Percentiles rank a stretch among this genome's conserved stretches.
Evolutionary conservation across 2,797 vertebrate species (phyloP).

Genomic region (Sebastiscus tertius): DNA sequence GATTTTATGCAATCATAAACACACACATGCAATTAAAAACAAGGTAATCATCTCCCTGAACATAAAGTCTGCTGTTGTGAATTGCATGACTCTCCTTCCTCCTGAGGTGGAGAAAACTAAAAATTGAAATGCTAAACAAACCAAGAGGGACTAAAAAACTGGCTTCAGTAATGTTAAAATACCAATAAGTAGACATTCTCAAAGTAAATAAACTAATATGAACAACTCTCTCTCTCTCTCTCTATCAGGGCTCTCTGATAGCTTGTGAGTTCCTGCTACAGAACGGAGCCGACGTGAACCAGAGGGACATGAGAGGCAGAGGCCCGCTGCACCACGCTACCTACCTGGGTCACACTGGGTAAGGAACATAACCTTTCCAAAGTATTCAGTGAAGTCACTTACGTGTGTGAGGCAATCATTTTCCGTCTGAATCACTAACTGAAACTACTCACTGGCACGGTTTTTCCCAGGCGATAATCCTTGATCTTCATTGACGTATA

Average conservation of each 20-base stretch:
- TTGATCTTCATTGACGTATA: not conserved
- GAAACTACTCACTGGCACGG: not conserved
- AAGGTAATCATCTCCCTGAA: not conserved
- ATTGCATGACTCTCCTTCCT: not conserved
- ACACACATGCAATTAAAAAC: not conserved
- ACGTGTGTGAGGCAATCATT: not conserved
- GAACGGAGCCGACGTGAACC: constrained; percentile 96
- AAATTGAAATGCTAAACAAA: too few relatives aligned
- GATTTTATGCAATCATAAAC: not conserved
- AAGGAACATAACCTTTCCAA: constrained; percentile 34
- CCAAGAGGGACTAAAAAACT: too few relatives aligned
- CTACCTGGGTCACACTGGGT: constrained; percentile 93
- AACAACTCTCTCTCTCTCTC: not conserved
- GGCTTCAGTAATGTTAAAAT: not conserved
- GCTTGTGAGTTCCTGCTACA: constrained; percentile 97
- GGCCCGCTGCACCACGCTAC: constrained; percentile 96
- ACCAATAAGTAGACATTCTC: not conserved
- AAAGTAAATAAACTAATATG: not conserved
- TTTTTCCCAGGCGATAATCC: not conserved
- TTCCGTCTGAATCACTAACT: not conserved
- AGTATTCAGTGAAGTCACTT: too few relatives aligned
- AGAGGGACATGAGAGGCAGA: constrained; percentile 90
- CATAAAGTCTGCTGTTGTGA: not conserved
- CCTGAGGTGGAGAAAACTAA: not conserved
- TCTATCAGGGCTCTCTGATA: constrained; percentile 90